Evolutionary conservation across 64 coral and sea anemone genomes (phyloP).

Genomic region (Cladopsammia gracilis): DNA sequence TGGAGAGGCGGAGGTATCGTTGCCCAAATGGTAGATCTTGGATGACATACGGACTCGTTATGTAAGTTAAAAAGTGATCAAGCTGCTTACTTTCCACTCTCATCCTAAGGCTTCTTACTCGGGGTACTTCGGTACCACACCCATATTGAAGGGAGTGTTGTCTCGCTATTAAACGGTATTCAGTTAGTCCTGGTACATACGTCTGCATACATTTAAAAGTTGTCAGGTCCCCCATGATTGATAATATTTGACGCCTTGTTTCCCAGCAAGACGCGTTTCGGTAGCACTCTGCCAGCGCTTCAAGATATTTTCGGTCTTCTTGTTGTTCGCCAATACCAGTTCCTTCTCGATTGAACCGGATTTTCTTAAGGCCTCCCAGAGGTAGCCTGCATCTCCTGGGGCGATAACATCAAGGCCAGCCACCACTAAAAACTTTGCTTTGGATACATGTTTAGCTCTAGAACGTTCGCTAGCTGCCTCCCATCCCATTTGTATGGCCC

Average conservation of each 20-base stretch:
- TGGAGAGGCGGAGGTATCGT: conserved; percentile 47
- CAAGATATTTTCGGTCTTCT: conserved; percentile 57
- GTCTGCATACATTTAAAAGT: neutral
- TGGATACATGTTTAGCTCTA: conserved; percentile 15
- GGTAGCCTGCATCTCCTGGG: conserved; percentile 46
- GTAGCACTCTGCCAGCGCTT: conserved; percentile 44
- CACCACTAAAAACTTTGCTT: conserved; percentile 6
- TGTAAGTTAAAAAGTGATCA: conserved; percentile 38
- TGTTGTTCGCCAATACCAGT: conserved; percentile 14
- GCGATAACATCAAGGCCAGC: conserved; percentile 46
- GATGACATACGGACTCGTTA: conserved; percentile 48
- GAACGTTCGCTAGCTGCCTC: conserved; percentile 11
- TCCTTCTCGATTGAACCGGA: conserved; percentile 44
- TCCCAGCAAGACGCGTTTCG: conserved; percentile 31
- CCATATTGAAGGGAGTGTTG: conserved; percentile 32
- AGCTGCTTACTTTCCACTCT: conserved; percentile 26
- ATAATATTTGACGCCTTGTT: conserved; percentile 38
- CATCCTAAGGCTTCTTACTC: conserved; percentile 11
- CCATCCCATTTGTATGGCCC: conserved; percentile 65
- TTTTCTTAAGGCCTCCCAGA: conserved; percentile 56
- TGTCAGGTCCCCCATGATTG: conserved; percentile 14
- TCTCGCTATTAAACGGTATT: conserved; percentile 45
- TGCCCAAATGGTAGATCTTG: conserved; percentile 55
- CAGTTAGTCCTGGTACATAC: conserved; percentile 30
- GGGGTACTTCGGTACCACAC: neutral